phyloP scores from a whole-genome alignment of 2,888 invertebrate species.

The Sialis fuliginosa region DNA sequence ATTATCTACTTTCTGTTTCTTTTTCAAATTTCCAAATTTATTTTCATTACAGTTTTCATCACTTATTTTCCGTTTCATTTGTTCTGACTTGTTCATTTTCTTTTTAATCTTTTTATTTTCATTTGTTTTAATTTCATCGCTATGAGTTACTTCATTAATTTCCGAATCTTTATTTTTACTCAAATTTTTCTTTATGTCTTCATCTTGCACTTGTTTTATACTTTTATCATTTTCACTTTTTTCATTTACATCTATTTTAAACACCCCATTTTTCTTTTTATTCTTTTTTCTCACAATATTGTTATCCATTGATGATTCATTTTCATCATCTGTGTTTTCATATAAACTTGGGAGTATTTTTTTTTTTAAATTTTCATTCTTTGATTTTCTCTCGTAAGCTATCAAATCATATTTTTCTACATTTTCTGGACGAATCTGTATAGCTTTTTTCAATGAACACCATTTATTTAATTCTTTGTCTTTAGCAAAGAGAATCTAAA shows the following conservation, averaged over 20 bases:
- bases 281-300: conserved; percentile 1
- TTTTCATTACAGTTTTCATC: conserved; percentile 11
- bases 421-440: conserved; percentile 56
- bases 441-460: conserved; percentile 80
- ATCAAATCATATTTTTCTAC: conserved; percentile 66
- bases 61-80: conserved; percentile 1
- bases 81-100: conserved; percentile 6
- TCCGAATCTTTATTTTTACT: conserved; percentile 8
- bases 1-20: conserved; percentile 5
- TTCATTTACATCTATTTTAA: conserved; percentile 4
- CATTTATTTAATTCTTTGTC: conserved; percentile 90
- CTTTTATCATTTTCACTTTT: conserved; percentile 14
- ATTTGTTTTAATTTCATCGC: conserved; percentile 12
- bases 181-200: conserved; percentile 6
- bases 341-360: conserved; percentile 67
- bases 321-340: conserved; percentile 15
- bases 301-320: conserved; percentile 2
- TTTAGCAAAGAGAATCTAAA: conserved; percentile 73
- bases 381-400: conserved; percentile 54
- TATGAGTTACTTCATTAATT: conserved; percentile 6
- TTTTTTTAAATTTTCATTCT: conserved; percentile 54
- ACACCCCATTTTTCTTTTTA: conserved; percentile 3
- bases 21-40: conserved; percentile 8
- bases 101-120: conserved; percentile 7
- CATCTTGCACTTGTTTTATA: conserved; percentile 10